Percentiles rank a stretch among this genome's conserved stretches.
phyloP scores from a whole-genome alignment of 2,888 invertebrate genomes.

The Patella depressa region DNA sequence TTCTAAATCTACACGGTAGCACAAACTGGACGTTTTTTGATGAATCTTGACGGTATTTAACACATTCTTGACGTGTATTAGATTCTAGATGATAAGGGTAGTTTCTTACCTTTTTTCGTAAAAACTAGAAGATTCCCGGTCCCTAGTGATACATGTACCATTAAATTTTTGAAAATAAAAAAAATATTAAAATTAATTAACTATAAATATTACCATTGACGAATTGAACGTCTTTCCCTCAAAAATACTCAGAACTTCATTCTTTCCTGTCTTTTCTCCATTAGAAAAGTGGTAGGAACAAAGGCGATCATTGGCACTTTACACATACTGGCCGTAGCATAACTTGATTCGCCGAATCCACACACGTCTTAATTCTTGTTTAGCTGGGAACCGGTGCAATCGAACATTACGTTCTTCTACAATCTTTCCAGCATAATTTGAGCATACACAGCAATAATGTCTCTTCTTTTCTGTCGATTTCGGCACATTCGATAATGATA shows the following conservation, averaged over 20 bases:
- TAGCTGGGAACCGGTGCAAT: neutral
- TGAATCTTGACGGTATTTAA: too few relatives aligned
- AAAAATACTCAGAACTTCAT: neutral
- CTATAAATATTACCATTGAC: neutral
- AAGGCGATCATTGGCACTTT: neutral
- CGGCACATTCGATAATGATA: neutral
- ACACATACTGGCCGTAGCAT: neutral
- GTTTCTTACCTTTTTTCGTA: too few relatives aligned
- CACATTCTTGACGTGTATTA: too few relatives aligned
- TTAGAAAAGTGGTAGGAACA: neutral
- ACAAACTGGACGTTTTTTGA: too few relatives aligned
- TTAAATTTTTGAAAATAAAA: too few relatives aligned
- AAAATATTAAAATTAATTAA: too few relatives aligned
- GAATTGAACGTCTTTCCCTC: constrained; percentile 2
- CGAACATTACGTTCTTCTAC: neutral
- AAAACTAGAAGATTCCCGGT: too few relatives aligned
- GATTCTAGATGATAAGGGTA: too few relatives aligned
- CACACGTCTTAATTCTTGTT: neutral
- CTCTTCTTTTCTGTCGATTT: constrained; percentile 1
- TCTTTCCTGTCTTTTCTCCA: neutral
- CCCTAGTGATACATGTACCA: too few relatives aligned
- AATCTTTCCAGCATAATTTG: neutral
- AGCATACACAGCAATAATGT: constrained; percentile 1
- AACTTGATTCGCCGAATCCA: neutral
- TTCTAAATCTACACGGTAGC: too few relatives aligned